Base-by-base conservation (phyloP, 2,888 invertebrate species). In the Nezara viridula region DNA sequence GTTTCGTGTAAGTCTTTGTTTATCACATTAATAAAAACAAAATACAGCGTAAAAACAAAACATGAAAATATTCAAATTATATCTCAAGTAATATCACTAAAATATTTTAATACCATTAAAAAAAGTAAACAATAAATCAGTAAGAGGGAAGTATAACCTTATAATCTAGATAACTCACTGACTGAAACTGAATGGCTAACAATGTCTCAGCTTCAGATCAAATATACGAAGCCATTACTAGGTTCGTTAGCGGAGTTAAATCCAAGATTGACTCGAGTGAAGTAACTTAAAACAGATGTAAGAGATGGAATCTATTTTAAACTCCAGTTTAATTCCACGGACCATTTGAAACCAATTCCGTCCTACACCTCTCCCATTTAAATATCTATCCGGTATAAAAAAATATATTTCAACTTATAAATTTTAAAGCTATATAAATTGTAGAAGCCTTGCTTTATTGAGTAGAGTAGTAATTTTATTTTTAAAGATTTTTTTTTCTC, bases 241-340 rank as follows among this genome's bases (percentile, higher is more conserved):
- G 14, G 6, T 55, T 24, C 55, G 24, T n/a, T 55, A 24, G 55
- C n/a, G 2, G 24, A 10, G n/a, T 6, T 55, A n/a, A 55, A 55
- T 60, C 27, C 60, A 60, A 60, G 60, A 60, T 60, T 60, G 60
- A 73, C 37, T 73, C 19, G 1, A 73, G 32, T 6, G 9, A 73
- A 32, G 19, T 73, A 73, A 73, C 66, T 37, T 37, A 37, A 73
- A 73, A 73, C 66, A 73, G 66, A 37, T 37, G 66, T 16, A 73
- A 73, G 37, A 73, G 66, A 37, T 73, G 32, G 27, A 37, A 73
- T 37, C 66, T 73, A 73, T 73, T 73, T 73, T 73, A 73, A 37
- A 73, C 66, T 37, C 66, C n/a, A 19, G 19, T 37, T 73, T 73
- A 73, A 73, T 73, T 73, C 66, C 66, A 73, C 66, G 66, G 66